These are phyloP conservation scores for Phaonia tiefii DNA, from an alignment of 2,888 invertebrate species.

Conservation along the genomic window DNA sequence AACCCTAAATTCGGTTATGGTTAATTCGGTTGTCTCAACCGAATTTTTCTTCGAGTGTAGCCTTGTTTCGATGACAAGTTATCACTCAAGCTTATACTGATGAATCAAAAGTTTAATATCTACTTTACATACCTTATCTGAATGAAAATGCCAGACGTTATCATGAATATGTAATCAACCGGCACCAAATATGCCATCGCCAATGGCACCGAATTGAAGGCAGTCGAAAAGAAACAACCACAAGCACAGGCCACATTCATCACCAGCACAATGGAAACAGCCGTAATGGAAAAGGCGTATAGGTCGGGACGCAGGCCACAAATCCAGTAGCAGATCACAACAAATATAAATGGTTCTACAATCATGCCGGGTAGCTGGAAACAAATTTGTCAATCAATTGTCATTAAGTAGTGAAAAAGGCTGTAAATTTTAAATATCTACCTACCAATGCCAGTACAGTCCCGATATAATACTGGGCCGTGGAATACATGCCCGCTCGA, in stretches of 20 bases:
- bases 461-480: constrained; percentile 90
- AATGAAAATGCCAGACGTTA: constrained; percentile 92
- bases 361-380: constrained; percentile 90
- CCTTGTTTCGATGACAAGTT: too few species aligned
- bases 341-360: constrained; percentile 91
- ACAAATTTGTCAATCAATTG: constrained; percentile 1
- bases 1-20: too few species aligned
- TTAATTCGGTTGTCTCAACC: too few species aligned
- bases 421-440: constrained; percentile 49
- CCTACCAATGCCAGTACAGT: constrained; percentile 90
- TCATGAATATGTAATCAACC: constrained; percentile 92
- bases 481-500: constrained; percentile 90
- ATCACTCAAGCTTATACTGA: too few species aligned
- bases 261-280: constrained; percentile 87
- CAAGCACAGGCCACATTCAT: constrained; percentile 94
- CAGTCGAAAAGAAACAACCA: constrained; percentile 93
- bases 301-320: constrained; percentile 87
- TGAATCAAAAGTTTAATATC: too few species aligned
- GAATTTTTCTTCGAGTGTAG: too few species aligned
- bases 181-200: constrained; percentile 93
- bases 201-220: constrained; percentile 89
- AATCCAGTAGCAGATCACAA: constrained; percentile 91
- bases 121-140: constrained; percentile 85
- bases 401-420: too few species aligned
- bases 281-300: constrained; percentile 87